phyloP scores from a whole-genome alignment of 2,888 invertebrate species.

The Trichogramma evanescens region DNA sequence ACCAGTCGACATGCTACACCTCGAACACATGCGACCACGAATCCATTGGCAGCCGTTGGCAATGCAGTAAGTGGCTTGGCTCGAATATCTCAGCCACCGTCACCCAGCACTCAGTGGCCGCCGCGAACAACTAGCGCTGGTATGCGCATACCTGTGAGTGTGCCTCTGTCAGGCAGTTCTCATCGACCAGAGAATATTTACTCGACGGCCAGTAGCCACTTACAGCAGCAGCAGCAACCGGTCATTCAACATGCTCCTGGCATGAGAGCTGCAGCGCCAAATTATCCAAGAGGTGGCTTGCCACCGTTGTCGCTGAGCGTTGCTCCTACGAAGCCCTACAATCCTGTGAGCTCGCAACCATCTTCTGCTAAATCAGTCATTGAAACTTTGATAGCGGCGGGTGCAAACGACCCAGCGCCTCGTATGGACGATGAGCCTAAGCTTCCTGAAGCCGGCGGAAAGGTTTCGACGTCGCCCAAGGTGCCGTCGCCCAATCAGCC shows the following conservation, averaged over 20 bases:
- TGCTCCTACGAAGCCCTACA: slow-evolving; percentile 39
- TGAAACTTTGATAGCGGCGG: slow-evolving; percentile 39
- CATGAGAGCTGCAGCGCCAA: slow-evolving; percentile 41
- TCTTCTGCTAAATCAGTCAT: slow-evolving; percentile 39
- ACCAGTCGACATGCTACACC: slow-evolving; percentile 38
- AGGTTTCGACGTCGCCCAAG: slow-evolving; percentile 44
- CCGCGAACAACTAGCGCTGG: slow-evolving; percentile 20
- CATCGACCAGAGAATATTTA: slow-evolving; percentile 43
- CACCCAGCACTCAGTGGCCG: slow-evolving; percentile 43
- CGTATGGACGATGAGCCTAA: slow-evolving; percentile 39
- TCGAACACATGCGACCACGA: slow-evolving; percentile 31
- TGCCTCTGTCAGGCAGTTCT: slow-evolving; percentile 33
- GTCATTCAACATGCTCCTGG: slow-evolving; percentile 45
- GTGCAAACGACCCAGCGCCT: slow-evolving; percentile 35
- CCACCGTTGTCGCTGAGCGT: slow-evolving; percentile 42
- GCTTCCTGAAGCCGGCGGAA: slow-evolving; percentile 39
- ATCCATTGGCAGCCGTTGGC: slow-evolving; percentile 21
- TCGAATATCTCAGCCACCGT: slow-evolving; percentile 28
- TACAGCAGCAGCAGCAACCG: slow-evolving; percentile 33
- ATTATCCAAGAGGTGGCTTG: slow-evolving; percentile 41
- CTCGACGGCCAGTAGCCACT: slow-evolving; percentile 37
- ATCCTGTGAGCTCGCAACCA: slow-evolving; percentile 31
- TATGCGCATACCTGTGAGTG: slow-evolving; percentile 39
- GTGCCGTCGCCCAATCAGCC: slow-evolving; percentile 46
- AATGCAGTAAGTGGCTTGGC: not conserved